Base-by-base conservation (phyloP, 1,140 invertebrate genomes). In the Micrasema minimum region DNA sequence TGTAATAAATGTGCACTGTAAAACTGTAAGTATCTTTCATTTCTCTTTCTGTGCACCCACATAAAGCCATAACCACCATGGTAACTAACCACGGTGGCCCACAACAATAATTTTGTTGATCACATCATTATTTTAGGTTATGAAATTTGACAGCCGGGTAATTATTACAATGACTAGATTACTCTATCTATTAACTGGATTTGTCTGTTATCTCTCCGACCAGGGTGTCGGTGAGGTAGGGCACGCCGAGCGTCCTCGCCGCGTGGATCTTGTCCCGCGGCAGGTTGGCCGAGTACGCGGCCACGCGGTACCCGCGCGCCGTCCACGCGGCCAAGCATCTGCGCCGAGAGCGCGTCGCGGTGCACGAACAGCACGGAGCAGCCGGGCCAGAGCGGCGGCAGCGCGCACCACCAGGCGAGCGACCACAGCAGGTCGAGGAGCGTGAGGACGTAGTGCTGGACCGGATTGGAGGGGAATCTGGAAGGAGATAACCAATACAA, bases 171-270 rank as follows among this genome's bases (percentile, higher is more conserved):
- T n/a, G n/a, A n/a, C n/a, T n/a, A n/a, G n/a, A n/a, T n/a, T n/a
- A n/a, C n/a, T n/a, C n/a, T n/a, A n/a, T n/a, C n/a, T n/a, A n/a
- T n/a, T n/a, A n/a, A n/a, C n/a, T n/a, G n/a, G n/a, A 45, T 14
- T 45, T 16, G n/a, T 45, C 43, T 2, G 43, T 45, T 14, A 14
- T 51, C 18, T 89, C 88, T 1, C 87, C 85, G 20, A 88, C 79
- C 51, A 90, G 81, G n/a, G 89, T 90, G 78, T 90, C 89, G 38
- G 90, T 89, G 23, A 91, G 78, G 77, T 90, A 90, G 7, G 89
- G 85, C 23, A 90, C 79, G 76, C 85, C 85, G 1, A 90, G 78
- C 7, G 86, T 80, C 14, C 82, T 85, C 0, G 83, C 78, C 78
- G 87, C 87, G 78, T 89, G 86, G 55, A 85, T 77, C 81, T 91